These are phyloP conservation scores for Perodicticus potto DNA, from an alignment of 2,797 vertebrate species.

Conservation along the genomic window DNA sequence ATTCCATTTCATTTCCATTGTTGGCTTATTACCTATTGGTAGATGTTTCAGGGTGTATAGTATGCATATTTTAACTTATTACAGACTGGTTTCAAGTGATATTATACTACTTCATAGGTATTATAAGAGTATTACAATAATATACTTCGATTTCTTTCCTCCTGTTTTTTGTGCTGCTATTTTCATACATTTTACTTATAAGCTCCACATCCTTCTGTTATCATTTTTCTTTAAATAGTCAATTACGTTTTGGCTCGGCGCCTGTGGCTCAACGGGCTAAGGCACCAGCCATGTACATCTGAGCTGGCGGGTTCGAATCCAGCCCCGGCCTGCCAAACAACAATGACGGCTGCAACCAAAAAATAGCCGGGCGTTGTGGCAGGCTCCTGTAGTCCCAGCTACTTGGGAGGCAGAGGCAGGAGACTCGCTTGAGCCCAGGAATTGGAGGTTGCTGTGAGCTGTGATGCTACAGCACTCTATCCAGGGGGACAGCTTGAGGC, in stretches of 20 bases:
- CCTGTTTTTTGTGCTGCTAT: neutral
- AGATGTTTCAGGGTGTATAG: neutral
- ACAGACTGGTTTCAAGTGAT: neutral
- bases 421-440: no score
- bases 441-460: no score
- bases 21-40: neutral
- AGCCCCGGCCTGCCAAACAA: no score
- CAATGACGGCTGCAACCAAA: no score
- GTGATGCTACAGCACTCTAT: no score
- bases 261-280: no score
- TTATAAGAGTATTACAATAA: neutral
- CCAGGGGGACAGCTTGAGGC: no score
- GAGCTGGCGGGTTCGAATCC: no score
- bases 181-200: slow-evolving; percentile 1
- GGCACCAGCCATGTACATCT: no score
- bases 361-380: no score
- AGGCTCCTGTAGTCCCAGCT: no score
- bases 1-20: slow-evolving; percentile 29
- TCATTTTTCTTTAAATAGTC: neutral
- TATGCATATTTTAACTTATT: slow-evolving; percentile 1
- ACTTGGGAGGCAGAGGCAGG: no score
- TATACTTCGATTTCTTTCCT: neutral
- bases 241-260: neutral
- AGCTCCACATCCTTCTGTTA: neutral
- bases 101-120: slow-evolving; percentile 11